Evolutionary conservation across 2,888 invertebrate genomes (phyloP), one percentile per base, ranked within the genome.

Genomic region (Erannis defoliaria): DNA sequence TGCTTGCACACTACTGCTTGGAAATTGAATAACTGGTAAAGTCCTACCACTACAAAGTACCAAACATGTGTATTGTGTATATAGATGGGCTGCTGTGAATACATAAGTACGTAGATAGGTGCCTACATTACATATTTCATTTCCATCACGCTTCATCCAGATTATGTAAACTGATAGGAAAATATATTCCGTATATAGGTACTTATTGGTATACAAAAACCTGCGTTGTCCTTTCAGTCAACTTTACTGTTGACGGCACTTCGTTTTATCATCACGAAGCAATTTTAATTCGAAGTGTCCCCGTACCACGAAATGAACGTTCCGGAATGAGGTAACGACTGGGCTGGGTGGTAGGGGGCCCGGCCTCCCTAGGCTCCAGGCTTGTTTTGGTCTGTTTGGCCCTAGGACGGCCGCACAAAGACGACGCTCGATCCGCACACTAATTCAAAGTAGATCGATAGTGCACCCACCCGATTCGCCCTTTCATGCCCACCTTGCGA

Each of bases 351-450:
- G 77, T 74, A 70, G 82, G 81, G 74, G 78, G 78, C 26, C 23
- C 16, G 16, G 35, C 21, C 55, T 14, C 19, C 59, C 53, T 23
- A 16, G 48, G 50, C 56, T 54, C 53, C 74, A 68, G 73, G 82
- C 84, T 91, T 91, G 93, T 93, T 93, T 93, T 93, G 93, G 93
- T 92, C 93, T 93, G 90, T 93, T 93, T 93, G 88, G 89, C 82
- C 87, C 87, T 87, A 89, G 88, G 85, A 87, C 89, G 89, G 89
- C 78, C 84, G 83, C 89, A 91, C 90, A 92, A 93, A 92, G 92
- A 92, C 92, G 90, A 80, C 86, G 88, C 84, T 85, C 92, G 92
- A 91, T 90, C 88, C 90, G 90, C 89, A 89, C 92, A 91, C 92
- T 92, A 92, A 93, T 93, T 92, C 90, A 89, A 89, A 88, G 80